A percentile compares a stretch with the other conserved stretches of the same genome.
Conservation (phyloP, 2,888 invertebrate genomes). For the Nephrotoma flavescens region DNA sequence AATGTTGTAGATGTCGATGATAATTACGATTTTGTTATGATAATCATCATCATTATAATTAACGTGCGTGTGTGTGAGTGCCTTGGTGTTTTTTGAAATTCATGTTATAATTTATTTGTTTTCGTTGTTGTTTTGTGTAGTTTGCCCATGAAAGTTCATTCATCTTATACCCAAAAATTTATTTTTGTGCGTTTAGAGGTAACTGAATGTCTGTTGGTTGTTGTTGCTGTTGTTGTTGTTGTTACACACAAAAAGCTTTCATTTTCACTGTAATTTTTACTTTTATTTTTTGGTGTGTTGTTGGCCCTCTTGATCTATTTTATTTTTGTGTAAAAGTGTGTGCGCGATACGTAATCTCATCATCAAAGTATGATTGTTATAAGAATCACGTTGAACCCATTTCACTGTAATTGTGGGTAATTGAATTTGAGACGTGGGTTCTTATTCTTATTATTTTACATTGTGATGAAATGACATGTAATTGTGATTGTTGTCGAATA, state of each 20-base stretch:
- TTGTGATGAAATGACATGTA: neutral
- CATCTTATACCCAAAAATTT: neutral
- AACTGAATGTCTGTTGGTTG: neutral
- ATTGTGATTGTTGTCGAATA: neutral
- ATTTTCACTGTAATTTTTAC: neutral
- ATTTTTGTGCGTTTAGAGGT: neutral
- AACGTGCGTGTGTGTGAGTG: neutral
- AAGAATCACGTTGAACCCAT: neutral
- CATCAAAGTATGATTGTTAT: neutral
- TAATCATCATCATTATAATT: neutral
- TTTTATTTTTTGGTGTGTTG: neutral
- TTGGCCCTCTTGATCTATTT: no score
- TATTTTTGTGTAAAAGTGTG: no score
- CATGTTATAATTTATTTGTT: neutral
- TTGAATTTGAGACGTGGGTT: neutral
- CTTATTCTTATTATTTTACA: neutral
- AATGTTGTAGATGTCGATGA: neutral
- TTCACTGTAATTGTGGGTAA: neutral
- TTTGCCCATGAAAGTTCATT: neutral
- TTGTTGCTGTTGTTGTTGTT: neutral
- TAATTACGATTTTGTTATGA: neutral
- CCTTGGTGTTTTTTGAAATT: neutral
- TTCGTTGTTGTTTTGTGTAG: neutral
- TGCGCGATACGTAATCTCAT: neutral
- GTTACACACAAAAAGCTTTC: neutral